Evolutionary conservation across 2,797 vertebrate genomes (phyloP).

Genomic region (Lerista edwardsae): DNA sequence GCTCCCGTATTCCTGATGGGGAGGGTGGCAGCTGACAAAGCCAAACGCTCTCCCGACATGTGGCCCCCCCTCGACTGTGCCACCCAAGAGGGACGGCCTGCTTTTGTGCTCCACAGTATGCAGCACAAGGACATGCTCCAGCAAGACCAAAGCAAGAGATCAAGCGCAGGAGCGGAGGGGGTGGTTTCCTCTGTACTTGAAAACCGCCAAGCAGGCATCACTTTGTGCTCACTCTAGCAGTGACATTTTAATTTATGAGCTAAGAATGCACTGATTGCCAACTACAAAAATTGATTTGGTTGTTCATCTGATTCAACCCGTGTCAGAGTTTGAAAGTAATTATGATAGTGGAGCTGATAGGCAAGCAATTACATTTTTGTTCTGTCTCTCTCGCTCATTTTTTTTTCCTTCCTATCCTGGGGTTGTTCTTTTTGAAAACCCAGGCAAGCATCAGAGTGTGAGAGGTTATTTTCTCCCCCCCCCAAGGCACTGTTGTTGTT

Average conservation of each 20-base stretch:
- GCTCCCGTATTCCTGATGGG: too few relatives aligned
- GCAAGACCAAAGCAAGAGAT: not conserved
- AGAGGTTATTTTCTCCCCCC: slow-evolving; percentile 24
- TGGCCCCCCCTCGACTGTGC: too few relatives aligned
- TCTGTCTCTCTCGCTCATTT: slow-evolving; percentile 41
- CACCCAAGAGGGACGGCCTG: too few relatives aligned
- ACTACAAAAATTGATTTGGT: slow-evolving; percentile 78
- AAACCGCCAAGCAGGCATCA: slow-evolving; percentile 58
- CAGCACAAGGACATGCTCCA: slow-evolving; percentile 35
- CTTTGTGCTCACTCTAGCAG: slow-evolving; percentile 66
- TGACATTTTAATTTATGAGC: slow-evolving; percentile 81
- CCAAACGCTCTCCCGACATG: too few relatives aligned
- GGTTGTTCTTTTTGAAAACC: slow-evolving; percentile 63
- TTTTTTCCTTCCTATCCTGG: slow-evolving; percentile 5
- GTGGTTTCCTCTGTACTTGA: slow-evolving; percentile 24
- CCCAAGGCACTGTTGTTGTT: slow-evolving; percentile 44
- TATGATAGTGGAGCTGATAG: slow-evolving; percentile 79
- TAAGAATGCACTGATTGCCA: slow-evolving; percentile 70
- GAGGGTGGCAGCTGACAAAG: too few relatives aligned
- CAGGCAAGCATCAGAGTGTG: slow-evolving; percentile 6
- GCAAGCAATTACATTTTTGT: slow-evolving; percentile 77
- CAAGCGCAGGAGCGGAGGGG: slow-evolving; percentile 23
- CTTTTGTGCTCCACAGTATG: slow-evolving; percentile 18
- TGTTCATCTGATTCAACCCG: slow-evolving; percentile 79
- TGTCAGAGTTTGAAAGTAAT: slow-evolving; percentile 80